Base-by-base conservation (phyloP, 2,113 vertebrate species). In the Microcebus griseorufus region DNA sequence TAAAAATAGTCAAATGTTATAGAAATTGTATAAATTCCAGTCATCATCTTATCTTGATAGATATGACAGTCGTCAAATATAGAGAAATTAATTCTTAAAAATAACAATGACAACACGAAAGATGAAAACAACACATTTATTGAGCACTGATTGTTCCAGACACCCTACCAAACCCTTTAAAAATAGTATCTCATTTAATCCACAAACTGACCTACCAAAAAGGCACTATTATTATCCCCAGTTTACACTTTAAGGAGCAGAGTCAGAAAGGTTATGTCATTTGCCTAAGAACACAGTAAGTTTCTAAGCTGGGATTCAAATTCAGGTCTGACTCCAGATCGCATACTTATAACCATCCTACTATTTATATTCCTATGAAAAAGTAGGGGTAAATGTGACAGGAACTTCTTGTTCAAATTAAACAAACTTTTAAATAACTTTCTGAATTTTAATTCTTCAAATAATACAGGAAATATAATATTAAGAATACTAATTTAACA, bases 361-460 rank as follows among this genome's bases (percentile, higher is more conserved):
- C 72, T 79, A 72, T 81, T 83, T 93, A 94, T 65, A 87, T 90
- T 84, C 58, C 65, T 69, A 82, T 86, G 73, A 88, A 95, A 95
- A 86, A 89, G 64, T 79, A 96, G 27, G 51, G 42, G 65, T 78
- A 94, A 93, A 84, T 91, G 45, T 80, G 76, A 45, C 32, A 93
- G 75, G 25, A 80, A 75, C 27, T 96, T 93, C 89, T 95, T 95
- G 32, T 82, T 79, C 37, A 86, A 96, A 39, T 91, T 92, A 96
- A 88, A 51, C 10, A 96, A 88, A 51, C 10, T 92, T 96, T 82
- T 86, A 70, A 90, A 60, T 93, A 86, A 92, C 69, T 90, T 93
- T 95, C 39, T 73, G 29, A 93, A 87, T 83, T 97, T 93, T 83
- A 93, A 93, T 73, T 89, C 65, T 92, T 97, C 72, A 95, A 62